Conservation (phyloP, 2,888 invertebrate genomes). For the Acanthosepion pharaonis region DNA sequence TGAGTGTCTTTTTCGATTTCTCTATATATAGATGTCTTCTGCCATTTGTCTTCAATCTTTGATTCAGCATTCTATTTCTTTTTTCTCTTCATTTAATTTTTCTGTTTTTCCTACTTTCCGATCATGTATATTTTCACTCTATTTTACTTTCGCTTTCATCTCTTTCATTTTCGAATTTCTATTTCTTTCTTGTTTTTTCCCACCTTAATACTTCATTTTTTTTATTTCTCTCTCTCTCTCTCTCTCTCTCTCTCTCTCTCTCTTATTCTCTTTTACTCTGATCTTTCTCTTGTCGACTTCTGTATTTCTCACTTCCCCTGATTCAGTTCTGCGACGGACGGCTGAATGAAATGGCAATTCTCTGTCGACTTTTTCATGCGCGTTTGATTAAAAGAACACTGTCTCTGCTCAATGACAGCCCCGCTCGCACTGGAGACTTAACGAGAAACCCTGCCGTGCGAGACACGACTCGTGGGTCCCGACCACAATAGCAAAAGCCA, state of each 20-base stretch:
- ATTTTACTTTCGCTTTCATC: too few species aligned
- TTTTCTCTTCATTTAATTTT: too few species aligned
- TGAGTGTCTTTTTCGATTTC: too few species aligned
- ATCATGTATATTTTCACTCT: too few species aligned
- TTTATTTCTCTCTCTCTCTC: neutral
- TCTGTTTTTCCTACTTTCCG: too few species aligned
- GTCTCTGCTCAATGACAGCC: slow-evolving; percentile 18
- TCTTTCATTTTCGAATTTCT: too few species aligned
- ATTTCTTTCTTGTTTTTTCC: too few species aligned
- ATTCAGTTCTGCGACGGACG: neutral
- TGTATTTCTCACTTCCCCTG: neutral
- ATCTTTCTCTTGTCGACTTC: neutral
- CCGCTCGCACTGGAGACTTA: slow-evolving; percentile 4
- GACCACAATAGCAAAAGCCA: neutral
- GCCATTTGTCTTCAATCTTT: too few species aligned
- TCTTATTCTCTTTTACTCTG: neutral
- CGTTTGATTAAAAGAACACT: neutral
- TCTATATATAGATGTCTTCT: too few species aligned
- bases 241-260: neutral
- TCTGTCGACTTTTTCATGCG: slow-evolving; percentile 33
- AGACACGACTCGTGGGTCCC: slow-evolving; percentile 22
- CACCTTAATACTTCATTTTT: too few species aligned
- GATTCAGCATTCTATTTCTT: too few species aligned
- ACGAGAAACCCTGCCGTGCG: neutral
- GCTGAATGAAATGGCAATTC: neutral